These are phyloP conservation scores for Oenanthe melanoleuca DNA, from an alignment of 2,113 vertebrate genomes.

Conservation along the genomic window DNA sequence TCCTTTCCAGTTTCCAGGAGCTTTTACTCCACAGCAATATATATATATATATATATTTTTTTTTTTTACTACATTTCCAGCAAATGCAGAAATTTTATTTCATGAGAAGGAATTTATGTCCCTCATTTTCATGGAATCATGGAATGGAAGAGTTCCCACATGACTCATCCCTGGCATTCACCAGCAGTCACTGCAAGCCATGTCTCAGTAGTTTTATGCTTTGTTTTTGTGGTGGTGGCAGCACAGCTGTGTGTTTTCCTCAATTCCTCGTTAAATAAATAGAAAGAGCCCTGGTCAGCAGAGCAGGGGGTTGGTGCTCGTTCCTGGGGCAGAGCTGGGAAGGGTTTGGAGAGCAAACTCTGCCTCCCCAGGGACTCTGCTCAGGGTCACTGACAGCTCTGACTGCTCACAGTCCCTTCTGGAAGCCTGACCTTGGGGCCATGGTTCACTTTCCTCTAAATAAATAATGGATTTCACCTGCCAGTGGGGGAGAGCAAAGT, in stretches of 20 bases:
- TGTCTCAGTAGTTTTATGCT: background rate
- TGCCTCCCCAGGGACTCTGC: background rate
- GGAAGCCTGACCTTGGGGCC: background rate
- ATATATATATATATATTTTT: background rate
- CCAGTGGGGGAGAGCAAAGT: background rate
- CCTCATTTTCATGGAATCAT: background rate
- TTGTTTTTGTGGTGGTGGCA: background rate
- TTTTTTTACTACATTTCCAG: background rate
- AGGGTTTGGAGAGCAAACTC: background rate
- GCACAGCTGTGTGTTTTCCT: background rate
- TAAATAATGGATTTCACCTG: background rate
- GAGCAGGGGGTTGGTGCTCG: background rate
- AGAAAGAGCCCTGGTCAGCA: background rate
- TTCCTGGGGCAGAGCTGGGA: background rate
- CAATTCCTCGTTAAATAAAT: background rate
- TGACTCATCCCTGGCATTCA: background rate
- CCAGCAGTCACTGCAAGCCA: fast-evolving
- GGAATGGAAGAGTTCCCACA: background rate
- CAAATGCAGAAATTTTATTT: background rate
- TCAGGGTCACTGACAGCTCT: background rate
- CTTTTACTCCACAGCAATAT: background rate
- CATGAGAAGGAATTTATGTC: background rate
- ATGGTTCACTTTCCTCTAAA: background rate
- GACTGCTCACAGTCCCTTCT: background rate
- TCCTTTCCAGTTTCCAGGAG: background rate